Conservation (phyloP, 2,797 vertebrate species). For the Enteromius anoplus region DNA sequence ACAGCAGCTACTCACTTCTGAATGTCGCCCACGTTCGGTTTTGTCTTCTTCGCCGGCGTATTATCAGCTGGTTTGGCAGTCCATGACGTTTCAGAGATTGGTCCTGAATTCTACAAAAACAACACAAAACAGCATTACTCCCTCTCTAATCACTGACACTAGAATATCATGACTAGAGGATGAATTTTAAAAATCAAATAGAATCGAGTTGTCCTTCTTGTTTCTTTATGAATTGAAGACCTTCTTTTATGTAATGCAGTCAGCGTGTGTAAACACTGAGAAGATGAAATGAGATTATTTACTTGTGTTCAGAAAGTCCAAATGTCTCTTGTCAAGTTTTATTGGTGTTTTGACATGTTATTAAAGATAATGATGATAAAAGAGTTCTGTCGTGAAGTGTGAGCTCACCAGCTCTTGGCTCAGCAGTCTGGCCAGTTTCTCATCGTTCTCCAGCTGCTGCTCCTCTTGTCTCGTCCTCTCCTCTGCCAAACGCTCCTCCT, state of each 20-base stretch:
- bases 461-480: constrained; percentile 75
- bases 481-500: constrained; percentile 77
- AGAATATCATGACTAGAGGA: background rate
- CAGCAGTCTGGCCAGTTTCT: constrained; percentile 68
- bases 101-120: constrained; percentile 66
- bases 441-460: constrained; percentile 73
- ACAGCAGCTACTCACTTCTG: constrained; percentile 51
- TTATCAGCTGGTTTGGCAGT: constrained; percentile 27
- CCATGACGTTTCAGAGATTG: constrained; percentile 51
- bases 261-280: background rate
- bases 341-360: background rate
- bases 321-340: background rate
- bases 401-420: constrained; percentile 73
- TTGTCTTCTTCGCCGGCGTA: constrained; percentile 64
- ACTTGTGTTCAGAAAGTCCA: background rate
- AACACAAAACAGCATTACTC: constrained; percentile 6
- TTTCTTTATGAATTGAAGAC: too few species aligned
- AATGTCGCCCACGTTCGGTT: constrained; percentile 65
- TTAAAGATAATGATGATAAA: background rate
- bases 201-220: too few species aligned
- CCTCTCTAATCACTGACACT: background rate
- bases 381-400: background rate
- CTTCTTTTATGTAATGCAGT: background rate
- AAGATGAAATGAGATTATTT: background rate
- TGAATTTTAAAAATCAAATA: too few species aligned